Evolutionary conservation across 2,113 vertebrate genomes (phyloP).

Genomic region (Ursus arctos): DNA sequence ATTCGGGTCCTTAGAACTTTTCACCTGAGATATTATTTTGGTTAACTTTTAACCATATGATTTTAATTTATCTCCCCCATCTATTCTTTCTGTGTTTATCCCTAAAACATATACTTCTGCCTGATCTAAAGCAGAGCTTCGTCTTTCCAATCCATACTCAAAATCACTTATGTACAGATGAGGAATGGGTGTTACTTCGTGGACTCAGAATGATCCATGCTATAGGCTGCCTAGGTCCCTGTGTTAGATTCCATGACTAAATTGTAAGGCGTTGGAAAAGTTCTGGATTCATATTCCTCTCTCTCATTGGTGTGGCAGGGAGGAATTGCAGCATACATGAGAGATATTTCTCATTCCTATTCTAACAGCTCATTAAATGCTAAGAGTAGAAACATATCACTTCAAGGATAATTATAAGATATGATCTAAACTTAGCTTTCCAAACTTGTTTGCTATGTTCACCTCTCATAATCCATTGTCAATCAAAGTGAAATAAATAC

Average conservation of each 20-base stretch:
- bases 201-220: not conserved
- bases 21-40: not conserved
- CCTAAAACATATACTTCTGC: not conserved
- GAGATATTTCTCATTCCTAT: not conserved
- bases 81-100: not conserved
- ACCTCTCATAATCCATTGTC: not conserved
- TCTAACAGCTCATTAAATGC: not conserved
- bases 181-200: no score
- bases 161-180: not conserved
- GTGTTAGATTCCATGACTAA: not conserved
- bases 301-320: not conserved
- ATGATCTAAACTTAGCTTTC: not conserved
- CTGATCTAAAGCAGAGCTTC: not conserved
- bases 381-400: not conserved
- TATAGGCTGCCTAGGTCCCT: not conserved
- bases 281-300: not conserved
- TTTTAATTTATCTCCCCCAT: not conserved
- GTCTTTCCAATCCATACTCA: not conserved
- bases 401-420: not conserved
- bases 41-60: not conserved
- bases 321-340: not conserved
- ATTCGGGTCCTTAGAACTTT: not conserved
- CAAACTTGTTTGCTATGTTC: not conserved
- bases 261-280: not conserved
- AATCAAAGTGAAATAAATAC: not conserved